Evolutionary conservation across 2,113 vertebrate species (phyloP), one percentile per base, ranked within the genome.

Genomic region (Trichechus manatus): DNA sequence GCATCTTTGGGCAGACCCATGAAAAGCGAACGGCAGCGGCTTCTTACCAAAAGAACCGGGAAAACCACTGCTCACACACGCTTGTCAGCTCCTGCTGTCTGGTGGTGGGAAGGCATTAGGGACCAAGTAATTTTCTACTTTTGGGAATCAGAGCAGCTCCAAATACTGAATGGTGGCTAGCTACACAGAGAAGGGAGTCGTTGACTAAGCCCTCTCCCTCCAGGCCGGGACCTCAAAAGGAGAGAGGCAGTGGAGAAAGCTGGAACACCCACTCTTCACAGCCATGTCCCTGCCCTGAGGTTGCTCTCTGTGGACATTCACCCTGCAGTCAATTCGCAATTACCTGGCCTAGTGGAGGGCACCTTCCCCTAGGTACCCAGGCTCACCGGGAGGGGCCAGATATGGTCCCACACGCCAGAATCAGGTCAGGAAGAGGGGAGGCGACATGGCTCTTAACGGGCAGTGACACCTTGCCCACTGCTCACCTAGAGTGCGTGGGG

Each of bases 101-200:
- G 84, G n/a, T 0, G 1, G 87, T 0, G 15, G 86, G 47, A 20
- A 74, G 5, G 39, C 27, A 66, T 93, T 8, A 82, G 87, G 79
- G 22, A 92, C 78, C 93, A 92, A 61, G 33, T 50, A 0, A 75
- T 92, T 92, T 95, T 72, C 74, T 86, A 70, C 20, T 94, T 53
- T 15, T 19, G 47, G 95, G 59, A 72, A 13, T 25, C 70, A 68
- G 74, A 0, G 74, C 79, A 91, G 72, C 19, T n/a, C 93, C 74
- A 47, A n/a, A 5, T 31, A 4, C 17, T 33, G 47, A 91, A 79
- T 27, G 36, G 42, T n/a, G 63, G 77, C 47, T 5, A 79, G 78
- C 89, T 44, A 66, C 0, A 15, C 1, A 50, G 95, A 78, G 81
- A 80, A 63, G 70, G n/a, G 29, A n/a, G 27, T 85, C 63, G 66